A percentile compares a stretch with the other conserved stretches of the same genome.
phyloP scores from a whole-genome alignment of 2,113 vertebrate genomes.

The Rhinolophus ferrumequinum region DNA sequence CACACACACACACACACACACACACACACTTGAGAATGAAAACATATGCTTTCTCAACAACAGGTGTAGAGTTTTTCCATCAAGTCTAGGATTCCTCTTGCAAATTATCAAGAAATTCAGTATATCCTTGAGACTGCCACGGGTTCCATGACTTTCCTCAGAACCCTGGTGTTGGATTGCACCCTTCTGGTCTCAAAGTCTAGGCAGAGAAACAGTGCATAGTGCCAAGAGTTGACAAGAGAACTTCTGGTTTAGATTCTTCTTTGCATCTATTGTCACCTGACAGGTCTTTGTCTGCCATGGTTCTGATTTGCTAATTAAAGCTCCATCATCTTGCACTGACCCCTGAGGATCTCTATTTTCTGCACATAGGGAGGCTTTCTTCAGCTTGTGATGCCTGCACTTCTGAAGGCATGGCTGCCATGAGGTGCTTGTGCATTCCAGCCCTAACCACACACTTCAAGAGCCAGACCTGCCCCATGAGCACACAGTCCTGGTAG shows the following conservation, averaged over 20 bases:
- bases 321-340: not conserved
- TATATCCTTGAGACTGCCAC: not conserved
- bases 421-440: not conserved
- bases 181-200: not conserved
- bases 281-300: not conserved
- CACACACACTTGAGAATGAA: not conserved
- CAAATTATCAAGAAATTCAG: not conserved
- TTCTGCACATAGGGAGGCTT: not conserved
- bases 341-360: fast-evolving
- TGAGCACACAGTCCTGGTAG: fast-evolving
- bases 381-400: fast-evolving
- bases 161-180: not conserved
- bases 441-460: too few relatives aligned
- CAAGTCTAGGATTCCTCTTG: not conserved
- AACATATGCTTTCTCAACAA: not conserved
- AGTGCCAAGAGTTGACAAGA: not conserved
- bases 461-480: fast-evolving
- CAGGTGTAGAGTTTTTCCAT: not conserved
- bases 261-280: not conserved
- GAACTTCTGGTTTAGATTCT: not conserved
- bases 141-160: fast-evolving
- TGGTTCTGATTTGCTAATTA: not conserved
- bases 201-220: not conserved
- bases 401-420: not conserved
- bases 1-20: too few relatives aligned